Evolutionary conservation across 2,888 invertebrate species (phyloP).

Genomic region (Kryphioiulus occultus): DNA sequence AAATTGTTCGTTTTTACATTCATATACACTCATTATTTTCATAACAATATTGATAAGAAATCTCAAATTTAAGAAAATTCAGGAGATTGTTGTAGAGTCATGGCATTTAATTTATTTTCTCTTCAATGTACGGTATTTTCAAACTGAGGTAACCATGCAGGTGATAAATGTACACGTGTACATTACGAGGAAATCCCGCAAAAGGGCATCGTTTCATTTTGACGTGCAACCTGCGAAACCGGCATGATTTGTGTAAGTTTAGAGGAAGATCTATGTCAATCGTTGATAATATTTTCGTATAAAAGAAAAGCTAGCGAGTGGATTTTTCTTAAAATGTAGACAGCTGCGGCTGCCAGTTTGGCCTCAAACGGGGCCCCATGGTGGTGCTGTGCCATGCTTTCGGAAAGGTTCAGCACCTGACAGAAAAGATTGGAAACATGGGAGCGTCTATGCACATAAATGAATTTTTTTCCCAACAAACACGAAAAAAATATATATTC

Average conservation of each 20-base stretch:
- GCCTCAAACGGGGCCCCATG: constrained; percentile 42
- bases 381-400: neutral
- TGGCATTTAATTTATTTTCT: neutral
- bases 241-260: constrained; percentile 37
- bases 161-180: neutral
- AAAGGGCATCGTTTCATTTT: neutral
- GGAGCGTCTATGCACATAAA: constrained; percentile 43
- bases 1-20: neutral
- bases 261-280: constrained; percentile 41
- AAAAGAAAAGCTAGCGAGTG: constrained; percentile 17
- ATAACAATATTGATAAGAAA: neutral
- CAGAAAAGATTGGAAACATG: constrained; percentile 37
- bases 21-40: neutral
- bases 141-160: neutral
- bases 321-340: constrained; percentile 37
- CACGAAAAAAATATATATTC: constrained; percentile 29
- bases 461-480: constrained; percentile 41
- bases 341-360: constrained; percentile 46
- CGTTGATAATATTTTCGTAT: constrained; percentile 38
- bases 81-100: neutral
- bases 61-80: neutral
- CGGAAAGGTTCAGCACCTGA: neutral
- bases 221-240: neutral
- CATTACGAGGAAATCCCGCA: neutral
- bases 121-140: neutral